Evolutionary conservation across 2,113 vertebrate genomes (phyloP).

Genomic region (Oenanthe melanoleuca): DNA sequence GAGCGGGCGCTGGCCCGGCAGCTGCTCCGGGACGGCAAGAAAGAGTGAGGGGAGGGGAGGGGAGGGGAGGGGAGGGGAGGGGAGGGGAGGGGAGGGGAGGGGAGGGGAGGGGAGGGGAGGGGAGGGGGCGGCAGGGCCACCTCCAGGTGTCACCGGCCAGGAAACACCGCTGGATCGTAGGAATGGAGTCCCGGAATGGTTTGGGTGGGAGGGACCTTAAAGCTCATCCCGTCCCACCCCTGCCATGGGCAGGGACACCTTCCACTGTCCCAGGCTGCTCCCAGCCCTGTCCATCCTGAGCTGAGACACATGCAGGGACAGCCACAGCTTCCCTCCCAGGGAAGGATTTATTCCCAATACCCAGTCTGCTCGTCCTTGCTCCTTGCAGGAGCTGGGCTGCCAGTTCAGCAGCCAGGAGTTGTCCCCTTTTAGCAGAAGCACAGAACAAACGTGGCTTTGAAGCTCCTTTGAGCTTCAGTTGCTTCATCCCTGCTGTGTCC

Average conservation of each 20-base stretch:
- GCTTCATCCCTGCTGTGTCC: background rate
- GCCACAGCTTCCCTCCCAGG: rapidly evolving
- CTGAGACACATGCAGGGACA: background rate
- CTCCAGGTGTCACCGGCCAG: rapidly evolving
- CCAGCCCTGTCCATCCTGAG: rapidly evolving
- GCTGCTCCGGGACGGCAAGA: conserved; percentile 85
- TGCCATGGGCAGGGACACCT: background rate
- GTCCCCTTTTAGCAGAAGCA: background rate
- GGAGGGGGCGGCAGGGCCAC: rapidly evolving
- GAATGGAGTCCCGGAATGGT: rapidly evolving
- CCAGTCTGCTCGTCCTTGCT: background rate
- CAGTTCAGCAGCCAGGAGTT: rapidly evolving
- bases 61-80: background rate
- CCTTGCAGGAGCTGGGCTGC: rapidly evolving
- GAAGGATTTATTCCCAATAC: background rate
- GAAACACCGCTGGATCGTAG: rapidly evolving
- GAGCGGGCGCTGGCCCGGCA: conserved; percentile 86
- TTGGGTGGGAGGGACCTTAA: no score
- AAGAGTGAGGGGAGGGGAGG: conserved; percentile 79
- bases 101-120: background rate
- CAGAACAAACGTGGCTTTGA: rapidly evolving
- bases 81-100: conserved; percentile 35
- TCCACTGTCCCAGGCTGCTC: rapidly evolving
- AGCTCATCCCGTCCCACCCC: rapidly evolving
- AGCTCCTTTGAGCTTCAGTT: background rate